These are phyloP conservation scores for Leucoraja ocellata DNA, from an alignment of 2,797 vertebrate species.

Conservation along the genomic window DNA sequence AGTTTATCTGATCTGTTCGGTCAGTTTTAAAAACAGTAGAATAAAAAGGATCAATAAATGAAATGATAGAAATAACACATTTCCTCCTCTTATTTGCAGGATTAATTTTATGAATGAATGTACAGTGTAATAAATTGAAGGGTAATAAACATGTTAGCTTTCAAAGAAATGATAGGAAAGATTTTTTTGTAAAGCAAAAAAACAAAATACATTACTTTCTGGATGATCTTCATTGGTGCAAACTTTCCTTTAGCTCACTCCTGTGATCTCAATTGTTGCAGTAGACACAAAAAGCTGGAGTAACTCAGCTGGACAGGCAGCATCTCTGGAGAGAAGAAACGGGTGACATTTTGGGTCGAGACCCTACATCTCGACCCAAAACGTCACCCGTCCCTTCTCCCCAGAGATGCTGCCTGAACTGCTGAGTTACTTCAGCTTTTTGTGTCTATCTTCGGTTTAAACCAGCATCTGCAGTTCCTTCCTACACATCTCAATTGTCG, in stretches of 20 bases:
- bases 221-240: background rate
- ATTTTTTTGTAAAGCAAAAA: background rate
- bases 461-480: too few relatives aligned
- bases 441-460: too few relatives aligned
- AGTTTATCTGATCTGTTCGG: background rate
- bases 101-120: background rate
- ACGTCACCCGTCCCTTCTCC: too few relatives aligned
- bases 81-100: background rate
- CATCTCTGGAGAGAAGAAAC: too few relatives aligned
- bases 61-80: background rate
- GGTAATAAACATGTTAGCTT: background rate
- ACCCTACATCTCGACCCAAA: too few relatives aligned
- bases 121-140: background rate
- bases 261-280: background rate
- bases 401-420: too few relatives aligned
- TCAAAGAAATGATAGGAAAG: too few relatives aligned
- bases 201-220: background rate
- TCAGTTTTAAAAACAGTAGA: background rate
- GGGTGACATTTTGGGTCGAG: too few relatives aligned
- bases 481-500: background rate
- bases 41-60: background rate
- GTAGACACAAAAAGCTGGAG: too few relatives aligned
- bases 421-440: too few relatives aligned
- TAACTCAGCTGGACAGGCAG: too few relatives aligned
- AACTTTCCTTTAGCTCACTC: background rate